A percentile compares a stretch with the other conserved stretches of the same genome.
These are phyloP conservation scores for Papilio xuthus DNA, from an alignment of 1,140 invertebrate genomes.

Conservation along the genomic window DNA sequence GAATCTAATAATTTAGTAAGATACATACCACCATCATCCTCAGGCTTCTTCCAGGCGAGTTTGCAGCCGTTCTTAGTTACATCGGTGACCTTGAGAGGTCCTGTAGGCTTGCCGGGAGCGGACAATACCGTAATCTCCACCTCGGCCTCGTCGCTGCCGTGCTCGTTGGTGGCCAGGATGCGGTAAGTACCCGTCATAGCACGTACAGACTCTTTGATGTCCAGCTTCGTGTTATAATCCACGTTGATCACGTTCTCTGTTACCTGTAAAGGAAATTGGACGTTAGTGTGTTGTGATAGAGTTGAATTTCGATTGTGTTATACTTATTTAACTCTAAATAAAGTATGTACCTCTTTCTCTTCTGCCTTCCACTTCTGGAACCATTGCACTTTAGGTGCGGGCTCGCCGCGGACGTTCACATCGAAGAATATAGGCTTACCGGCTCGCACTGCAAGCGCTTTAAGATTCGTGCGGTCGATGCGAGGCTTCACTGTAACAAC, in stretches of 20 bases:
- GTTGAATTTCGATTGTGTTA: neutral
- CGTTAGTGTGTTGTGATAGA: neutral
- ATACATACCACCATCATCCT: constrained; percentile 96
- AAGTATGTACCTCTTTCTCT: constrained; percentile 71
- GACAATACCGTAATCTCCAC: constrained; percentile 96
- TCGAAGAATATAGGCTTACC: constrained; percentile 97
- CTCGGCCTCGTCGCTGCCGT: constrained; percentile 96
- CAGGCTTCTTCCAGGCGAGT: constrained; percentile 97
- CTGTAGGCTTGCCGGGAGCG: constrained; percentile 91
- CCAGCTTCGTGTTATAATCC: constrained; percentile 96
- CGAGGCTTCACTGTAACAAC: constrained; percentile 93
- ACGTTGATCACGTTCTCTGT: constrained; percentile 91
- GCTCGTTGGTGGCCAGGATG: constrained; percentile 94
- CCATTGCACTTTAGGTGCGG: constrained; percentile 96
- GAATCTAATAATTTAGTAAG: neutral
- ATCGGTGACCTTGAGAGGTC: constrained; percentile 95
- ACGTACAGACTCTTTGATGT: constrained; percentile 90
- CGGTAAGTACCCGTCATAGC: constrained; percentile 95
- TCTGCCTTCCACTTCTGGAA: constrained; percentile 83
- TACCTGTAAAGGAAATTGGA: constrained; percentile 54
- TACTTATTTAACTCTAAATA: too few species aligned
- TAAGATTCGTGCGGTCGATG: constrained; percentile 96
- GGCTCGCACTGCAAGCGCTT: constrained; percentile 93
- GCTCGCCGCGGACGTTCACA: constrained; percentile 96
- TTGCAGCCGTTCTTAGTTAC: constrained; percentile 95